Base-by-base conservation (phyloP, 2,113 vertebrate genomes). In the Megatriorchis doriae region DNA sequence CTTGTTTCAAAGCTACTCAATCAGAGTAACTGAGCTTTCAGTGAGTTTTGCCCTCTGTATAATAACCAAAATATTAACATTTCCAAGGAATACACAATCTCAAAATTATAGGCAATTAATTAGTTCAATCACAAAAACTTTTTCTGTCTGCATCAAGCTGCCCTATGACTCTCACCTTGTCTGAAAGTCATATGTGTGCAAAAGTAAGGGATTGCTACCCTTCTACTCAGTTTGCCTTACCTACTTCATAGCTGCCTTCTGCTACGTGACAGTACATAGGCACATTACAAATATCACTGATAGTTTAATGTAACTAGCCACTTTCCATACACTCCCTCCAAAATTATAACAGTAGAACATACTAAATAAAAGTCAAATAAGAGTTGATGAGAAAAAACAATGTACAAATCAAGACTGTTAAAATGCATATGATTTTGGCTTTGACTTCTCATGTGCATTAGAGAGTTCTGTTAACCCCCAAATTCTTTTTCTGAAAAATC, bases 1-100 rank as follows among this genome's bases (percentile, higher is more conserved):
- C 40, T 42, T 55, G 10, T 75, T 83, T 77, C 58, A 48, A 91
- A 93, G n/a, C n/a, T 32, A 23, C 48, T 71, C 16, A 5, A 4
- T 31, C 56, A 45, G n/a, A 27, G 16, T 55, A 34, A 62, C 31
- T 0, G 0, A 74, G 47, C 16, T 50, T 68, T 43, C 0, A 0
- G 7, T 1, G 7, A 8, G 10, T 38, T 88, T 87, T 9, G 0
- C 21, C 90, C 25, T n/a, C 18, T 34, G 59, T 56, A 2, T 42
- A 38, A 78, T 14, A 71, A 71, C 1, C 13, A 31, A 56, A 88
- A 79, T 73, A 43, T 16, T 25, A 7, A 66, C 1, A 1, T 74
- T 85, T 74, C 50, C 61, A 56, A 66, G 55, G 6, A 40, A 34
- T 13, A 48, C 2, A 2, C 14, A 32, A 17, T 68, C 59, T 40